Percentiles rank a stretch among this genome's conserved stretches.
These are phyloP conservation scores for Triplophysa bombifrons DNA, from an alignment of 2,797 vertebrate species.

Conservation along the genomic window DNA sequence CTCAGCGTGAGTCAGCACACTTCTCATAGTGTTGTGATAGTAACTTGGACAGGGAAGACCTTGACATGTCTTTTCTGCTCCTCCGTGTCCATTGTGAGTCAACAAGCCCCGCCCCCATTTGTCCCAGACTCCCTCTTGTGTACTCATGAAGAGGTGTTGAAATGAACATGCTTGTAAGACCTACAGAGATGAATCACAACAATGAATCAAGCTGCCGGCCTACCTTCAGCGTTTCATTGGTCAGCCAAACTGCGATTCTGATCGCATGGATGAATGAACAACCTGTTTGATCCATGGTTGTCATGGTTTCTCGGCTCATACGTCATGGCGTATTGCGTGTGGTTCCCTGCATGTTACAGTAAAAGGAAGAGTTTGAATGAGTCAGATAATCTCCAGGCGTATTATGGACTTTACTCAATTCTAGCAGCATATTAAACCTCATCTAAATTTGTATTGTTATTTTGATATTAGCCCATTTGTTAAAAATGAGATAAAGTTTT, in stretches of 20 bases:
- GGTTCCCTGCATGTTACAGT: constrained; percentile 21
- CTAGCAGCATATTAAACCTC: background rate
- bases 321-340: constrained; percentile 39
- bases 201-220: constrained; percentile 48
- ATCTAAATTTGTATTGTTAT: background rate
- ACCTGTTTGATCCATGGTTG: constrained; percentile 42
- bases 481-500: background rate
- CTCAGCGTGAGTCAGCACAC: constrained; percentile 38
- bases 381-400: constrained; percentile 6
- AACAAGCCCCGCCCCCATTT: constrained; percentile 41
- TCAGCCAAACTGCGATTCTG: constrained; percentile 27
- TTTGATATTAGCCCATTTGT: background rate
- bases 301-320: constrained; percentile 55
- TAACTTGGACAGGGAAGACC: constrained; percentile 17
- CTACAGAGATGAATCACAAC: constrained; percentile 45
- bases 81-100: constrained; percentile 60
- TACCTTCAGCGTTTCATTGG: constrained; percentile 30
- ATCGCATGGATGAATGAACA: constrained; percentile 32
- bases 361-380: constrained; percentile 16
- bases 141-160: constrained; percentile 43
- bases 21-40: constrained; percentile 18
- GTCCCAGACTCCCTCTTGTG: constrained; percentile 35
- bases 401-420: background rate
- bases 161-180: constrained; percentile 36
- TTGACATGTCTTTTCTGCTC: constrained; percentile 26